Percentiles rank a stretch among this genome's conserved stretches.
Evolutionary conservation across 2,797 vertebrate species (phyloP).

Genomic region (Sebastes hopkinsi): DNA sequence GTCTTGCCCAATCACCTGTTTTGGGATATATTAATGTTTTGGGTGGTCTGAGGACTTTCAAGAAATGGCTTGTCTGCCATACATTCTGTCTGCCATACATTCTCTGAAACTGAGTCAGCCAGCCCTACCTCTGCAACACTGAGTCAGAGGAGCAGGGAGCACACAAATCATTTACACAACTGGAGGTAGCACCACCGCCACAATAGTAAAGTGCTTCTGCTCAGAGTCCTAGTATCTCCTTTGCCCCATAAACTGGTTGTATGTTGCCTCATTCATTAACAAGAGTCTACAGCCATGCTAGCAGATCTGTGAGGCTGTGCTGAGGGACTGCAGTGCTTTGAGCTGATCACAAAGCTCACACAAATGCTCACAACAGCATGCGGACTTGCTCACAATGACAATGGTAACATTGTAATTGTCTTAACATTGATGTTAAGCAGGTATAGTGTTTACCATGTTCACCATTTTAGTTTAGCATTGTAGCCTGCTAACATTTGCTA

Average conservation of each 20-base stretch:
- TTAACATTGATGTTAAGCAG: neutral
- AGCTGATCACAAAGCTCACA: neutral
- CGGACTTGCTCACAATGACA: neutral
- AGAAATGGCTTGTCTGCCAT: neutral
- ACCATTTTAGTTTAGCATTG: neutral
- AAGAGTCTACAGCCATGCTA: neutral
- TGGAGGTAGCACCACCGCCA: neutral
- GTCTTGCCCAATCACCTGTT: neutral
- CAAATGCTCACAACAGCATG: neutral
- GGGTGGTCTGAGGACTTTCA: neutral
- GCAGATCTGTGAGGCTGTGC: neutral
- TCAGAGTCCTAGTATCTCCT: constrained; percentile 8
- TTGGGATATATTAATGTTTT: constrained; percentile 4
- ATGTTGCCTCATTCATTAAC: constrained; percentile 29
- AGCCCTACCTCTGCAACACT: neutral
- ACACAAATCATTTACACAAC: constrained; percentile 35
- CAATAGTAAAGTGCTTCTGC: constrained; percentile 17
- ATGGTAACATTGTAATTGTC: neutral
- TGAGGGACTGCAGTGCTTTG: neutral
- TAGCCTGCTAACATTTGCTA: neutral
- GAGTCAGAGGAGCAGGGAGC: constrained; percentile 32
- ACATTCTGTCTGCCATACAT: neutral
- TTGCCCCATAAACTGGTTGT: constrained; percentile 20
- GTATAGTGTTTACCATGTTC: neutral
- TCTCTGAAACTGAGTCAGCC: neutral